phyloP scores from a whole-genome alignment of 2,797 vertebrate species.

The Anolis apletophallus region DNA sequence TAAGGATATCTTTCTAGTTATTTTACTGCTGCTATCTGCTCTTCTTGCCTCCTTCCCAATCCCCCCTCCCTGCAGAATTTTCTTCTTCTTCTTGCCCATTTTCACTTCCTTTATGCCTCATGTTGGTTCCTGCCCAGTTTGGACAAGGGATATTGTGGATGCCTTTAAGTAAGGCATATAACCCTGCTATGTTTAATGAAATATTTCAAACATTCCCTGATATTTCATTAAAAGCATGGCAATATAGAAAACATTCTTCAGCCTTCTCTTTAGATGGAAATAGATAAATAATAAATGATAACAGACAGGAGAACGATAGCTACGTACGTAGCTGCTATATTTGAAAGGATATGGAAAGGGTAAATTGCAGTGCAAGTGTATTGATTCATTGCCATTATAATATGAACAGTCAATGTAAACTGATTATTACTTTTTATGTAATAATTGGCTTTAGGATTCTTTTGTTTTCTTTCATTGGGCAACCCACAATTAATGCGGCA shows the following conservation, averaged over 20 bases:
- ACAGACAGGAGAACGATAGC: background rate
- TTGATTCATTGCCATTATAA: background rate
- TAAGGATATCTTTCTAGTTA: background rate
- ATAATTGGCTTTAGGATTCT: background rate
- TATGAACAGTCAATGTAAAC: background rate
- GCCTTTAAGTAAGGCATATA: background rate
- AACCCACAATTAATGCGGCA: background rate
- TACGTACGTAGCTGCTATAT: background rate
- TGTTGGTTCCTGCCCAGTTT: background rate
- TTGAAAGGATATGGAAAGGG: background rate
- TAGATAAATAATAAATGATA: background rate
- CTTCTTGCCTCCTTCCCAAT: background rate
- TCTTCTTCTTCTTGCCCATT: background rate
- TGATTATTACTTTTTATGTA: background rate
- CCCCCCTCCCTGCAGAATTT: background rate
- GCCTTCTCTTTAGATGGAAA: background rate
- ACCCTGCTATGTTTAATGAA: background rate
- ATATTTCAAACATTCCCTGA: background rate
- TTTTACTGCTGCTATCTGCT: background rate
- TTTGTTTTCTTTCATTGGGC: conserved; percentile 15
- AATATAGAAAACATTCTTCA: background rate
- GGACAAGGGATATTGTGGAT: background rate
- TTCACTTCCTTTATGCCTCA: background rate
- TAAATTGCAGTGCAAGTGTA: background rate
- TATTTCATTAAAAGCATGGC: conserved; percentile 6